Base-by-base conservation (phyloP, 1,140 invertebrate species). In the Patella vulgata region DNA sequence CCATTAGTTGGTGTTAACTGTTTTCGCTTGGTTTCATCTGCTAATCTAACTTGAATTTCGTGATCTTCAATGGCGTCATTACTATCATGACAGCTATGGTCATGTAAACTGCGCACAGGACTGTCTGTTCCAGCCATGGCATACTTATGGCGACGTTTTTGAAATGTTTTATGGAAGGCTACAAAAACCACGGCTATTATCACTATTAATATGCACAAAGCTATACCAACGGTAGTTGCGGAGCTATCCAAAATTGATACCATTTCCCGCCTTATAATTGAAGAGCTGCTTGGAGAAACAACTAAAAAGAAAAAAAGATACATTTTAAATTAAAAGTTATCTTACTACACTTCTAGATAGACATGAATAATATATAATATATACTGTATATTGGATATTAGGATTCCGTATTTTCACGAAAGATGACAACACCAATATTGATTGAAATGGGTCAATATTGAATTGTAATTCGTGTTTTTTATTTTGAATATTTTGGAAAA, bases 1-100 rank as follows among this genome's bases (percentile, higher is more conserved):
- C 46, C 47, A 43, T 46, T 14, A 23, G 21, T 40, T 31, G 56
- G 30, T 25, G 43, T 33, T 33, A 19, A 5, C n/a, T 25, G 12
- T 39, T 42, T 21, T 14, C 33, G 33, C 14, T 36, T 36, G 14
- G 14, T 5, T 61, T 21, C 61, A 33, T 43, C 28, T 46, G 50
- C 23, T 36, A 39, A 12, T 30, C 19, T 31, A 40, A 3, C 27
- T 43, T 46, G 36, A 17, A 39, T 56, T n/a, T 19, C 14, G 53
- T 56, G 21, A 4, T 28, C 8, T 17, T 39, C n/a, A 19, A 19
- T 21, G 23, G 36, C 66, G 56, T 21, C 72, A 68, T 2, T 36
- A 77, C 79, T 8, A 80, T 61, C 5, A 77, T 77, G 17, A 69
- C 63, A 46, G 78, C 77, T 74, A 79, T 78, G 52, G 77, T 77